phyloP scores from a whole-genome alignment of 2,888 invertebrate genomes.

The Mactromeris polynyma region DNA sequence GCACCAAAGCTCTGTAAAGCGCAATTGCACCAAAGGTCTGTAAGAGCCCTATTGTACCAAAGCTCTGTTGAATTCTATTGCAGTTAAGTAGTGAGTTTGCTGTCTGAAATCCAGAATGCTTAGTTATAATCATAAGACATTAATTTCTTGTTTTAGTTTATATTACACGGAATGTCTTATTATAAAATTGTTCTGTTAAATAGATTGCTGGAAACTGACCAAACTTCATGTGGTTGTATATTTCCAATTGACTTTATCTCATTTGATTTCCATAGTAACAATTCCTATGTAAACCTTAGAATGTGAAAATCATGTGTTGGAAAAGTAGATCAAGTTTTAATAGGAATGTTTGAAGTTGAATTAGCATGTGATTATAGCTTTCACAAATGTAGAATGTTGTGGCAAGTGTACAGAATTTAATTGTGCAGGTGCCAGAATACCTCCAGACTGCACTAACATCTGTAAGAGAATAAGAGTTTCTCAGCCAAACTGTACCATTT shows the following conservation, averaged over 20 bases:
- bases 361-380: background rate
- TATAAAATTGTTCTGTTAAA: background rate
- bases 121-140: too few relatives aligned
- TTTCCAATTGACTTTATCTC: background rate
- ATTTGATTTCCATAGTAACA: background rate
- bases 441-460: background rate
- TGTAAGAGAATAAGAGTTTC: background rate
- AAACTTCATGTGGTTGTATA: background rate
- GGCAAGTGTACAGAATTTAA: background rate
- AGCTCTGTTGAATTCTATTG: too few relatives aligned
- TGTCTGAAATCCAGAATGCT: too few relatives aligned
- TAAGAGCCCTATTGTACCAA: too few relatives aligned
- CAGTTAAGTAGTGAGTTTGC: too few relatives aligned
- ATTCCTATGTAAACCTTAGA: background rate
- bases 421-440: background rate
- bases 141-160: background rate
- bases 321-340: background rate
- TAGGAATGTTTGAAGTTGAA: conserved; percentile 5
- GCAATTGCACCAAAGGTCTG: too few relatives aligned
- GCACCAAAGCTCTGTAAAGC: too few relatives aligned
- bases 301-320: background rate
- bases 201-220: background rate
- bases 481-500: background rate
- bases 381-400: background rate
- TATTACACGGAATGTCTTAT: background rate